A percentile compares a stretch with the other conserved stretches of the same genome.
phyloP scores from a whole-genome alignment of 2,797 vertebrate genomes.

The Gambelia wislizenii region DNA sequence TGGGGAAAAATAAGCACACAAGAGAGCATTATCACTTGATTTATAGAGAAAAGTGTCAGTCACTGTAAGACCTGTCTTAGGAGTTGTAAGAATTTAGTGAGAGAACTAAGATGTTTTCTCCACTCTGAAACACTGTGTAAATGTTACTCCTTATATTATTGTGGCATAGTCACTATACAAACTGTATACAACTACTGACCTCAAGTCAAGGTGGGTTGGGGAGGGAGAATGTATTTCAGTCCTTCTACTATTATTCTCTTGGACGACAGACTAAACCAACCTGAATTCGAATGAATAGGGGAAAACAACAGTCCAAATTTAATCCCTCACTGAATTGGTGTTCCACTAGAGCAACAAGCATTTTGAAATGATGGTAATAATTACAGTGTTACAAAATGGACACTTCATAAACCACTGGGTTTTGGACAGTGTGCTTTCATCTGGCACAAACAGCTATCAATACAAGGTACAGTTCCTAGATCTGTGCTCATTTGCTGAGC shows the following conservation, averaged over 20 bases:
- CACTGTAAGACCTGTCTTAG: constrained; percentile 33
- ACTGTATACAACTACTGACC: not conserved
- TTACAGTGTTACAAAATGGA: not conserved
- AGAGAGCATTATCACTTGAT: not conserved
- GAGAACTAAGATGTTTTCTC: not conserved
- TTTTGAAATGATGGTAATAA: not conserved
- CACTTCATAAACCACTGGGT: not conserved
- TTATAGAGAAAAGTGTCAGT: constrained; percentile 30
- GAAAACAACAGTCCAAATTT: not conserved
- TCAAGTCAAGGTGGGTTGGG: not conserved
- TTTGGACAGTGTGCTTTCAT: not conserved
- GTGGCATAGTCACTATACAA: not conserved
- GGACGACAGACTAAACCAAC: not conserved
- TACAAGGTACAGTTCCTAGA: not conserved
- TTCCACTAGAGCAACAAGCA: not conserved
- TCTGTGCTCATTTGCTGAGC: not conserved
- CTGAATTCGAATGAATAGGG: not conserved
- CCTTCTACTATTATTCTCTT: not conserved
- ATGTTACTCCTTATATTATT: not conserved
- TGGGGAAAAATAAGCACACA: no score
- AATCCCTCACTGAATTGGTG: not conserved
- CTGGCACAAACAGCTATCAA: not conserved
- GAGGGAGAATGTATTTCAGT: not conserved
- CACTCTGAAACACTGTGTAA: not conserved
- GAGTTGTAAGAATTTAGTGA: constrained; percentile 43